Evolutionary conservation across 2,888 invertebrate genomes (phyloP).

Genomic region (Cryptocephalus primarius): DNA sequence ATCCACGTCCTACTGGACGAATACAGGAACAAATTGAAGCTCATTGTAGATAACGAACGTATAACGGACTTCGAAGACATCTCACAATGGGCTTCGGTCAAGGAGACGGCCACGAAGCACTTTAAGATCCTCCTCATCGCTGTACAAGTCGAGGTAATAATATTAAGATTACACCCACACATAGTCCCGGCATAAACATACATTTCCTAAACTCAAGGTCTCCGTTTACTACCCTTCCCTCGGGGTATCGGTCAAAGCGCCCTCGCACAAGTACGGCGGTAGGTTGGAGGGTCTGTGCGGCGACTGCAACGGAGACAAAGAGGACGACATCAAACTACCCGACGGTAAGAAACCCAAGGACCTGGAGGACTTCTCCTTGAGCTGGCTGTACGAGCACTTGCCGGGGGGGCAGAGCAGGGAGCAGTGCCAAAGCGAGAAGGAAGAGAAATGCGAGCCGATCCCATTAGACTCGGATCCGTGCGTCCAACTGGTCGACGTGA

Average conservation of each 20-base stretch:
- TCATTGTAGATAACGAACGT: slow-evolving; percentile 40
- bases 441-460: slow-evolving; percentile 36
- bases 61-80: slow-evolving; percentile 33
- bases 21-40: slow-evolving; percentile 25
- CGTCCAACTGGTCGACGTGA: slow-evolving; percentile 46
- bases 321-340: slow-evolving; percentile 45
- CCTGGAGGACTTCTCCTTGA: slow-evolving; percentile 41
- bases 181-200: background rate
- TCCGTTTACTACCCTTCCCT: slow-evolving; percentile 38
- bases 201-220: slow-evolving; percentile 22
- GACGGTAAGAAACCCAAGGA: slow-evolving; percentile 44
- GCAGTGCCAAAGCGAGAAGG: slow-evolving; percentile 29
- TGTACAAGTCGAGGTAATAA: slow-evolving; percentile 61
- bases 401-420: slow-evolving; percentile 33
- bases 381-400: slow-evolving; percentile 42
- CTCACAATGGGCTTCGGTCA: slow-evolving; percentile 50
- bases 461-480: slow-evolving; percentile 57
- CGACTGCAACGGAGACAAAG: slow-evolving; percentile 51
- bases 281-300: slow-evolving; percentile 75
- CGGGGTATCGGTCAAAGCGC: slow-evolving; percentile 48
- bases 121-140: slow-evolving; percentile 51
- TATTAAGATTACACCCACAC: background rate
- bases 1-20: slow-evolving; percentile 27
- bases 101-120: slow-evolving; percentile 48
- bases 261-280: slow-evolving; percentile 61